Base-by-base conservation (phyloP, 2,797 vertebrate genomes). In the Ceyx erithaca region DNA sequence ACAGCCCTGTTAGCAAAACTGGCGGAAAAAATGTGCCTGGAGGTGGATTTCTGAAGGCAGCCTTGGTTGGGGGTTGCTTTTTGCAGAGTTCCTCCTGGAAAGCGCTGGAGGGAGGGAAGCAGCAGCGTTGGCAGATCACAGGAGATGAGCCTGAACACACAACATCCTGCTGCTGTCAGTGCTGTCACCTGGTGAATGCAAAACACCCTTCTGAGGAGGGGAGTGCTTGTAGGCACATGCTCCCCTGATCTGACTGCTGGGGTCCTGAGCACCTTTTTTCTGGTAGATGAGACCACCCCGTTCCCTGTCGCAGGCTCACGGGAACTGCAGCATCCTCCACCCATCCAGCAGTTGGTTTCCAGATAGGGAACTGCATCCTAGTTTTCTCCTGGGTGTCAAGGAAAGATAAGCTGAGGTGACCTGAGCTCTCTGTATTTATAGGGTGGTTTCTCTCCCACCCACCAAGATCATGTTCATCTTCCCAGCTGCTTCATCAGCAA, bases 291-390 rank as follows among this genome's bases (percentile, higher is more conserved):
- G 6, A 31, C 41, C 40, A 49, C 37, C 57, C 57, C 2, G n/a
- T 28, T 51, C 46, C 37, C 59, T 2, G 0, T 13, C 19, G 12
- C 46, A 21, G 80, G 40, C 23, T 79, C 26, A 0, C 1, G 1
- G 7, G 43, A 25, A 9, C n/a, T 4, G 1, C 25, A 11, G 67
- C 52, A 30, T 57, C 71, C 28, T 40, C 15, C 11, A 1, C 8
- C 1, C 13, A 15, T 10, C 52, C 43, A 17, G 2, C 28, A 15
- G 10, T 9, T 41, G 52, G 23, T 35, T 45, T 76, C 48, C 31
- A 41, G 9, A 3, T 30, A 23, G 35, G 40, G 19, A 83, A 5
- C 3, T 3, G 1, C n/a, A 4, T 66, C 55, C 72, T 1, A 0
- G 19, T 20, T 35, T 21, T n/a, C 5, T 28, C 19, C 41, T 48